phyloP scores from a whole-genome alignment of 2,113 vertebrate species.

The Corvus hawaiiensis region DNA sequence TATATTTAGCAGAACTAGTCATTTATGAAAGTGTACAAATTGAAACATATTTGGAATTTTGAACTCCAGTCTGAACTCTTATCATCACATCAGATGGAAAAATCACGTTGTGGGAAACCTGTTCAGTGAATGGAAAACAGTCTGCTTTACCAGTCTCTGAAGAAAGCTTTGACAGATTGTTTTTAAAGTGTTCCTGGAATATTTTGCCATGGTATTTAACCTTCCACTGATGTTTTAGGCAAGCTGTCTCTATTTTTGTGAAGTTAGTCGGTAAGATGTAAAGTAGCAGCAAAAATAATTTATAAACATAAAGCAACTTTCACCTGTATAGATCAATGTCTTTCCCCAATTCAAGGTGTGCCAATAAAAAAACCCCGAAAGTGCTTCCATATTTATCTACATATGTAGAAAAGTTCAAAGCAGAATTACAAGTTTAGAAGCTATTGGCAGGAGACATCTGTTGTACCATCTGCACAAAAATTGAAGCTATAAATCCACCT shows the following conservation, averaged over 20 bases:
- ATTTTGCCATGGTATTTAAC: background rate
- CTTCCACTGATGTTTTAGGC: background rate
- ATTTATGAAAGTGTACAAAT: slow-evolving; percentile 1
- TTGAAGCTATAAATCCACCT: background rate
- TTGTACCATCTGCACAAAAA: slow-evolving; percentile 45
- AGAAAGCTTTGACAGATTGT: background rate
- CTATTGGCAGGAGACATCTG: slow-evolving; percentile 56
- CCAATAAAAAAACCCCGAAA: background rate
- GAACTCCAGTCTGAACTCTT: background rate
- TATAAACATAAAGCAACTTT: slow-evolving; percentile 8
- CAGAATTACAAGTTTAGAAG: slow-evolving; percentile 24
- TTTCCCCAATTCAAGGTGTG: background rate
- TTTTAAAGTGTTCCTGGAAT: background rate
- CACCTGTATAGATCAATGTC: background rate
- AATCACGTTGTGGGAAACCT: background rate
- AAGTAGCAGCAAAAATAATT: background rate
- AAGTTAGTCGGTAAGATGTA: background rate
- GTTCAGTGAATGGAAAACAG: background rate
- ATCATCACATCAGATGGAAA: slow-evolving; percentile 5
- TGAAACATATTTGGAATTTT: background rate
- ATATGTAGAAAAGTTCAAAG: slow-evolving; percentile 23
- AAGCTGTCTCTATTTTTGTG: background rate
- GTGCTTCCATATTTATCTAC: background rate
- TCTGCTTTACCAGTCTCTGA: background rate
- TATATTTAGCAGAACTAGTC: slow-evolving; percentile 2